Base-by-base conservation (phyloP, 1,140 invertebrate species). In the Euwallacea similis region DNA sequence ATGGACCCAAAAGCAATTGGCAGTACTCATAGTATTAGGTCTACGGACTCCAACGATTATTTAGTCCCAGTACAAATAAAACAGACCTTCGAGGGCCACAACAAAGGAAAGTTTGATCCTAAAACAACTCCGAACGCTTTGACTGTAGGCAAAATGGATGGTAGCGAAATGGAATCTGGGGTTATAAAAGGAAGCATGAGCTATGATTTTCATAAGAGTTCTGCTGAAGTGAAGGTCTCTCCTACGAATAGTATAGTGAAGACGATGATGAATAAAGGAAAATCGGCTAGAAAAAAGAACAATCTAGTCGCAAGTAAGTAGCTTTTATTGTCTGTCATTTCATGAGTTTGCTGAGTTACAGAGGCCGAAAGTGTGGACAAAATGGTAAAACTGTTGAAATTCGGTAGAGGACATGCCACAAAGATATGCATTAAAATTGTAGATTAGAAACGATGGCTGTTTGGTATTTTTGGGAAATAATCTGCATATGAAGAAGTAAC, bases 221-320 rank as follows among this genome's bases (percentile, higher is more conserved):
- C 68, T 15, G 69, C 64, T 47, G 76, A 77, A 56, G 75, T 76
- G 42, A 82, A 82, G 74, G 76, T 80, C 16, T 82, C 81, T 0
- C 81, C 81, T 7, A 81, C 79, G 8, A 81, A 80, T 74, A 79
- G 77, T 3, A 78, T 82, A 54, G 80, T 81, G 7, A 74, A 78
- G 7, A 79, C 78, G 7, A 80, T 77, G 76, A 81, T 80, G 0
- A 78, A 74, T 60, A 83, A 84, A 56, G 82, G 78, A 9, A 75
- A 83, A 68, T 81, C 82, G 8, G 78, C 87, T 6, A 85, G 89
- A 81, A 88, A 93, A 84, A 88, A 88, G 78, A 89, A 91, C 78
- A 88, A 88, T 7, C 83, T 92, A 41, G 82, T 92, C 54, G 86
- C 88, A 67, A 92, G 89, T 91, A 79, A 76, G 77, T 79, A 60